Conservation (phyloP, 1,140 invertebrate genomes). For the Sycophaga agraensis region DNA sequence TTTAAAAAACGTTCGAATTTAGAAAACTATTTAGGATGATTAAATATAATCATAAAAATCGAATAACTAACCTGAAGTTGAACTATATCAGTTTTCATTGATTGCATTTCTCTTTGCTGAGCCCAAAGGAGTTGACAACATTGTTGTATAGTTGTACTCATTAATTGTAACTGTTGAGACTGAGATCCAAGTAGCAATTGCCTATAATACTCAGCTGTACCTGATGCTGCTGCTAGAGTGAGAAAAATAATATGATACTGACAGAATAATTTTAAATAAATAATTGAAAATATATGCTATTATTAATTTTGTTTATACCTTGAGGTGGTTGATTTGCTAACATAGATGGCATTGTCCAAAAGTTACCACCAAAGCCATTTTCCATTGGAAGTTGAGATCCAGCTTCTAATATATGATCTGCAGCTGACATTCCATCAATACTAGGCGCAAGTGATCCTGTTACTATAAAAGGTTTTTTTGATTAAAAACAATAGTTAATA, state of each 20-base stretch:
- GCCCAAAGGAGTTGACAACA: conserved; percentile 66
- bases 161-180: conserved; percentile 63
- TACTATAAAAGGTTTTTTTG: neutral
- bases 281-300: too few species aligned
- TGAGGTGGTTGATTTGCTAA: conserved; percentile 34
- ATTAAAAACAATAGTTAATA: neutral
- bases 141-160: conserved; percentile 64
- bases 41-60: too few species aligned
- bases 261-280: neutral
- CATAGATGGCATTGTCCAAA: conserved; percentile 42
- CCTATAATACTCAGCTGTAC: conserved; percentile 43
- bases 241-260: too few species aligned
- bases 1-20: too few species aligned
- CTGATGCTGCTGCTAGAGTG: neutral
- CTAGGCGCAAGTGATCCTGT: conserved; percentile 39
- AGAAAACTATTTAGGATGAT: too few species aligned
- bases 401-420: conserved; percentile 46
- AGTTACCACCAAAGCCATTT: conserved; percentile 38
- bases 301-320: too few species aligned
- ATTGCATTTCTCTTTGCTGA: conserved; percentile 63
- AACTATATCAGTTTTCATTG: conserved; percentile 51
- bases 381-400: conserved; percentile 41
- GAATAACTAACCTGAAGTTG: conserved; percentile 46
- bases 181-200: conserved; percentile 58
- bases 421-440: conserved; percentile 40